Evolutionary conservation across 2,888 invertebrate species (phyloP), one percentile per base, ranked within the genome.

Genomic region (Mesoligia furuncula): DNA sequence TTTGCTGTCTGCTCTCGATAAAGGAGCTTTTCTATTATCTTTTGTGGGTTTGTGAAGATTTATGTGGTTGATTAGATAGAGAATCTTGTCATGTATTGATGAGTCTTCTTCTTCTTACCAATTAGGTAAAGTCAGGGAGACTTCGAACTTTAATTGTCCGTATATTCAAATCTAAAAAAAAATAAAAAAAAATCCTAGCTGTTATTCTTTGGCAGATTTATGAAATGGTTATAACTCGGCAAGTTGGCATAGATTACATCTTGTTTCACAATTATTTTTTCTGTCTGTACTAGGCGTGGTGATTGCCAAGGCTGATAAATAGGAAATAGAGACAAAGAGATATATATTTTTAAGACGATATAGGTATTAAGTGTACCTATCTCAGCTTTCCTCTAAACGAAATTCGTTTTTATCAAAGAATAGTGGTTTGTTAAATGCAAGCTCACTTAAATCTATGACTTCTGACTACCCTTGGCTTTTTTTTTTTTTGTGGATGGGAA

Each of bases 1-100:
- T 83, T 84, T 83, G 86, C 85, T 87, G 85, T 81, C 87, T 89
- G 87, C 81, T 87, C 86, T 85, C 74, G 78, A 77, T 66, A 75
- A 81, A 83, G 73, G 68, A 79, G 82, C 79, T 81, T 81, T 77
- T 84, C 76, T 86, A 81, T 70, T 82, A 85, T 85, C 82, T 87
- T 85, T 73, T 81, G 80, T 62, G 77, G 68, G 45, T 51, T 42
- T 70, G 6, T 5, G 31, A 48, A 72, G 68, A 75, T 70, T 64
- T 74, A 74, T 83, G 62, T 64, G 59, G 64, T 64, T 77, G 83
- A 82, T 79, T 66, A 61, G 3, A 65, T 45, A 27, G 5, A 42
- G n/a, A 48, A 42, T 54, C 36, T 54, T 54, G 36, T 27, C 39
- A 15, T 36, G 45, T 72, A 17, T 31, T 54, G 27, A 27, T 13